These are phyloP conservation scores for Stenotaenia linearis DNA, from an alignment of 2,888 invertebrate genomes.

Conservation along the genomic window DNA sequence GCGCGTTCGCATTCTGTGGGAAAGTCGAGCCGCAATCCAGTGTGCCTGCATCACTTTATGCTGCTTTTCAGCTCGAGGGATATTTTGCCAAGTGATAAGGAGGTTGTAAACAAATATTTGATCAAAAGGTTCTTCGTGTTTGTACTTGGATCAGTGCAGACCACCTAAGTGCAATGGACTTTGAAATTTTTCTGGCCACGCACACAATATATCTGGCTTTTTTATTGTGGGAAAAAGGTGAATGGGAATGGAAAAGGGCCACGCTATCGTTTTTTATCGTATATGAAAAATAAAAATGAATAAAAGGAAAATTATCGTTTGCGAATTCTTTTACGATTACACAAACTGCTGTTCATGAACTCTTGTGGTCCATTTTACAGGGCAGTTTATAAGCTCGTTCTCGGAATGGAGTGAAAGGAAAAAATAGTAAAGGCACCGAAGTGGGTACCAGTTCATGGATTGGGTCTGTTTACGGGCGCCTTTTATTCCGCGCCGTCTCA, in stretches of 20 bases:
- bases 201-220: background rate
- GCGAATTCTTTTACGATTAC: background rate
- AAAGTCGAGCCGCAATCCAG: background rate
- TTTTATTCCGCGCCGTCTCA: background rate
- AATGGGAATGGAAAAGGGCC: too few relatives aligned
- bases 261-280: background rate
- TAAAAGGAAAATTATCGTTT: background rate
- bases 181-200: background rate
- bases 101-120: conserved; percentile 9
- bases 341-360: background rate
- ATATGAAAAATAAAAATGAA: background rate
- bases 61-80: background rate
- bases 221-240: too few relatives aligned
- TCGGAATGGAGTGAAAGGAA: background rate
- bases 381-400: conserved; percentile 9
- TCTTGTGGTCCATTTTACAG: background rate
- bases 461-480: background rate
- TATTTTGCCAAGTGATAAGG: background rate
- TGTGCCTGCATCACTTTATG: background rate
- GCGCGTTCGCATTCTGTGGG: background rate
- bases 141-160: background rate
- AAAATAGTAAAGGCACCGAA: background rate
- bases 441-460: background rate
- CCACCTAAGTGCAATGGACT: background rate
- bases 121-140: background rate